phyloP scores from a whole-genome alignment of 2,113 vertebrate species.

The Egretta garzetta region DNA sequence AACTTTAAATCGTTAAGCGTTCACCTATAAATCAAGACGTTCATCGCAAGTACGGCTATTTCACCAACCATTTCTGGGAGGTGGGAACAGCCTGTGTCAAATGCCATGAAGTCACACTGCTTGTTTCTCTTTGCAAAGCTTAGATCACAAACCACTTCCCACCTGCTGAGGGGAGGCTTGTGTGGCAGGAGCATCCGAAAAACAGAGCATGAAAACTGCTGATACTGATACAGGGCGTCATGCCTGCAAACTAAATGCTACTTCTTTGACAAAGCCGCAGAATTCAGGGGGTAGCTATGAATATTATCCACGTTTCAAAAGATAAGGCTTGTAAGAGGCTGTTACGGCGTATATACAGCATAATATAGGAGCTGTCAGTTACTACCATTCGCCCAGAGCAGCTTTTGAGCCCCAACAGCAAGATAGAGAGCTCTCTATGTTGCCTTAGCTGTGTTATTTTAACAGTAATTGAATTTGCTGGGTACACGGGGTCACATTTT shows the following conservation, averaged over 20 bases:
- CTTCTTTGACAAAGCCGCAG: not conserved
- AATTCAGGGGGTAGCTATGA: not conserved
- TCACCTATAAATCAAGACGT: slow-evolving; percentile 6
- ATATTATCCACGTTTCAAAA: not conserved
- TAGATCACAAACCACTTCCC: slow-evolving; percentile 23
- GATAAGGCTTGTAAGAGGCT: not conserved
- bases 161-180: slow-evolving; percentile 2
- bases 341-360: not conserved
- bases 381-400: not conserved
- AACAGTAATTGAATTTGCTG: not conserved
- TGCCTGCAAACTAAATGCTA: not conserved
- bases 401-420: not conserved
- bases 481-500: not conserved
- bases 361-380: not conserved
- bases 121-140: slow-evolving; percentile 28
- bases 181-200: not conserved
- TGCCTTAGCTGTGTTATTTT: slow-evolving; percentile 29
- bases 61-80: not conserved
- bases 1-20: not conserved
- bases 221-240: not conserved
- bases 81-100: not conserved
- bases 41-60: not conserved
- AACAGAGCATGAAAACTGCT: not conserved
- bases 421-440: not conserved
- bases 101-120: slow-evolving; percentile 18